phyloP scores from a whole-genome alignment of 2,888 invertebrate genomes.

The Rhaphigaster nebulosa region DNA sequence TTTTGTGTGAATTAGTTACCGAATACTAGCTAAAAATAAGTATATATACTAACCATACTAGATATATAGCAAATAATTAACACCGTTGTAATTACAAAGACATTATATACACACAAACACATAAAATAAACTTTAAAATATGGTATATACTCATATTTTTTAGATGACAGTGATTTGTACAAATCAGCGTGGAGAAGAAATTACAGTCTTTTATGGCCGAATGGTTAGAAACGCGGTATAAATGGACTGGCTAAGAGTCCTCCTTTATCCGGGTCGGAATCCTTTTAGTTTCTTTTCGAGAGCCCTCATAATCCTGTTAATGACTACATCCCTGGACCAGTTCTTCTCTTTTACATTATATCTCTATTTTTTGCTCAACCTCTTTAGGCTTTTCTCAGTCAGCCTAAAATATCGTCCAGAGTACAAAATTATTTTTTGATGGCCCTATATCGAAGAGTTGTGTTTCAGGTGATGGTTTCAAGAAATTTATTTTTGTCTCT shows the following conservation, averaged over 20 bases:
- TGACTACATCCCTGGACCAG: not conserved
- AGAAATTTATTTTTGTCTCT: not conserved
- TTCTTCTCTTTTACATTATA: constrained; percentile 15
- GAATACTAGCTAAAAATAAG: too few relatives aligned
- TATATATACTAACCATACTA: too few relatives aligned
- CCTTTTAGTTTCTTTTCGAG: constrained; percentile 5
- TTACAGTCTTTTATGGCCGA: not conserved
- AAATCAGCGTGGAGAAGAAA: not conserved
- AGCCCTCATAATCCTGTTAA: constrained; percentile 42
- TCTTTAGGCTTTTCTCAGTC: not conserved
- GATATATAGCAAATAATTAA: too few relatives aligned
- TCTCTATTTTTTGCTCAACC: constrained; percentile 19
- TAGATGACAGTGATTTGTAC: not conserved
- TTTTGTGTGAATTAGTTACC: too few relatives aligned
- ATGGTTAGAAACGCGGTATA: not conserved
- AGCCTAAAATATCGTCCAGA: not conserved
- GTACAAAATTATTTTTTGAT: not conserved
- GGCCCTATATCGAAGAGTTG: not conserved
- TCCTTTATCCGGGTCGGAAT: constrained; percentile 2
- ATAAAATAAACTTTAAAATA: too few relatives aligned
- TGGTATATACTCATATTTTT: too few relatives aligned
- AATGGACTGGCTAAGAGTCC: constrained; percentile 7
- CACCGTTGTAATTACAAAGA: too few relatives aligned
- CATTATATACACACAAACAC: too few relatives aligned
- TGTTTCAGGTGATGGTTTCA: not conserved